These are phyloP conservation scores for Haliclona indistincta DNA, from an alignment of 37 sponge, comb jelly and placozoan genomes.

Conservation along the genomic window DNA sequence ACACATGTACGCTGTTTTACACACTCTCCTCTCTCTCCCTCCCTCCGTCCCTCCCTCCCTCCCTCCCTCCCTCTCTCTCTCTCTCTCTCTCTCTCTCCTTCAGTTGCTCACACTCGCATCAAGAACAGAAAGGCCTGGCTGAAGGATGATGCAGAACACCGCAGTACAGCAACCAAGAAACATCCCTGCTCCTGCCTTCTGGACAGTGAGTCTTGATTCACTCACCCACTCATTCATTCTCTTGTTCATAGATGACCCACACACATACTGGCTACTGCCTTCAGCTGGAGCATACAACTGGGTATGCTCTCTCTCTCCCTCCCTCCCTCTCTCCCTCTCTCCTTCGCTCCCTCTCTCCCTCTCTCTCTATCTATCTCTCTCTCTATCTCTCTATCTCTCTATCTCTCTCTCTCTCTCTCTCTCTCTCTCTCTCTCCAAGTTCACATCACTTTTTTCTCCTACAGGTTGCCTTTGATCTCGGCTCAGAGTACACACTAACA, in stretches of 20 bases:
- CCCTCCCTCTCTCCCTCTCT: too few species aligned
- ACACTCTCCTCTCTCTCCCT: not conserved
- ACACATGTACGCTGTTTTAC: not conserved
- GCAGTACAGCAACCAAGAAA: constrained; percentile 51
- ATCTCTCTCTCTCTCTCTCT: not conserved
- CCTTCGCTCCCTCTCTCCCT: too few species aligned
- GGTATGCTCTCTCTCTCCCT: constrained; percentile 16
- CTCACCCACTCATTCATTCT: too few species aligned
- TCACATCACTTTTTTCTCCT: constrained; percentile 1
- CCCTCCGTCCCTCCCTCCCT: not conserved
- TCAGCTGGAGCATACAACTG: constrained; percentile 70
- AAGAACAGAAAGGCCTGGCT: constrained; percentile 64
- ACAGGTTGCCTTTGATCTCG: constrained; percentile 75
- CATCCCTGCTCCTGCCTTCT: constrained; percentile 73
- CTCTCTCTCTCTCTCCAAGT: not conserved
- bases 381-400: not conserved
- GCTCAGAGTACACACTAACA: constrained; percentile 73
- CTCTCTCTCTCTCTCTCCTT: constrained; percentile 2
- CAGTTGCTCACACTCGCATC: constrained; percentile 69
- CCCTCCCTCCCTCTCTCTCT: constrained; percentile 1
- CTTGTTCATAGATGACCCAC: constrained; percentile 39
- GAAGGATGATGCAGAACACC: constrained; percentile 37
- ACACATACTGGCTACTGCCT: constrained; percentile 71
- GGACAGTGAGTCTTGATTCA: constrained; percentile 42
- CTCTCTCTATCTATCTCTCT: too few species aligned